Base-by-base conservation (phyloP, 1,140 invertebrate species). In the Coenobita brevimanus region DNA sequence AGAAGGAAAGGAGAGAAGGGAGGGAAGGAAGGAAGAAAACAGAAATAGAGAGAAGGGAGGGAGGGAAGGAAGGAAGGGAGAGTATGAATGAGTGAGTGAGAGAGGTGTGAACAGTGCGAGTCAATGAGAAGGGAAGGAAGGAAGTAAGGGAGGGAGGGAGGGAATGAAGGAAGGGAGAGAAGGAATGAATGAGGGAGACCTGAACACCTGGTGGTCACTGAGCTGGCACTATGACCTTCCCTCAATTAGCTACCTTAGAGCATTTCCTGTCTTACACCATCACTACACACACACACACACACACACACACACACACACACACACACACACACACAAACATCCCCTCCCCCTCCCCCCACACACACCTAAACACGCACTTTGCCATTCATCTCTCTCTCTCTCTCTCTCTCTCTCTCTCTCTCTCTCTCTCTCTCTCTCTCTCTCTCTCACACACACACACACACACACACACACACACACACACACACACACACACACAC, bases 61-160 rank as follows among this genome's bases (percentile, higher is more conserved):
- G 46, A 50, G 17, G 46, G 17, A 50, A 8, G 17, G 6, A 50
- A 50, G 46, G 6, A 36, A 69, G 17, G 27, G 24, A n/a, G 15
- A 30, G 17, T n/a, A 3, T 69, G 27, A 67, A 67, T 27, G 64
- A 30, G n/a, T 17, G 15, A 69, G 15, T 3, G 13, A 10, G 15
- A 13, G 27, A 1, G 1, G 17, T 10, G 64, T 13, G 64, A 15
- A 3, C 15, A 36, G 8, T n/a, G n/a, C n/a, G n/a, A n/a, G n/a
- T n/a, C n/a, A n/a, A 50, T 6, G 6, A 50, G 46, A 50, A 8
- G 17, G 46, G 17, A 8, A 50, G 46, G 6, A 8, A 6, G 6
- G 62, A 24, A 24, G 36, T 41, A n/a, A 50, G 36, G 43, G 75
- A 78, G 78, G 30, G 78, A 80, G 54, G 33, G 78, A 80, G 50